Conservation (phyloP, 2,797 vertebrate species). For the Odontamblyopus rebecca region DNA sequence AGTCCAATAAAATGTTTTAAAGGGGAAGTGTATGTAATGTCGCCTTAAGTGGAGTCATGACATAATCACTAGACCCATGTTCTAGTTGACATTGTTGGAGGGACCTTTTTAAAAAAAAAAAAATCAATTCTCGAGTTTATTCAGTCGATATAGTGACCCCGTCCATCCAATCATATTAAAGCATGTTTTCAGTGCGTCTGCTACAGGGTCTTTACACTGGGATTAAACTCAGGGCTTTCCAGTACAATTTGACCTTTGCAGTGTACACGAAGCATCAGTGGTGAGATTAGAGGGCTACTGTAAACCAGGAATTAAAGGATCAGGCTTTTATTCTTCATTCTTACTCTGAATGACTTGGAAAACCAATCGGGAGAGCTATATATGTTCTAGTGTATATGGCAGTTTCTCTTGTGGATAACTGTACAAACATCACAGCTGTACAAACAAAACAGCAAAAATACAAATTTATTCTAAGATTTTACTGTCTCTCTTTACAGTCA, state of each 20-base stretch:
- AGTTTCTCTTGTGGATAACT: neutral
- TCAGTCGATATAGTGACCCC: neutral
- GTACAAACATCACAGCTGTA: neutral
- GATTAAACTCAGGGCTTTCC: conserved; percentile 25
- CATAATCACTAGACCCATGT: neutral
- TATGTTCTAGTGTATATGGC: neutral
- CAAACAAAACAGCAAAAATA: neutral
- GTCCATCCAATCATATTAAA: conserved; percentile 25
- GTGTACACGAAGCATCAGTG: neutral
- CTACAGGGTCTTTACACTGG: conserved; percentile 18
- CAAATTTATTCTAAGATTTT: too few species aligned
- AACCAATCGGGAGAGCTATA: conserved; percentile 1
- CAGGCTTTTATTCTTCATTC: conserved; percentile 6
- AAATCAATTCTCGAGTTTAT: too few species aligned
- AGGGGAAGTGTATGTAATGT: too few species aligned
- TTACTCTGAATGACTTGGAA: neutral
- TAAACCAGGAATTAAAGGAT: conserved; percentile 17
- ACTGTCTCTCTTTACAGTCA: too few species aligned
- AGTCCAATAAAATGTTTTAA: too few species aligned
- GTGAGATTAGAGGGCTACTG: conserved; percentile 17
- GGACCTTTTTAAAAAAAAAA: too few species aligned
- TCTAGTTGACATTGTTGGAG: too few species aligned
- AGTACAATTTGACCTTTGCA: conserved; percentile 36
- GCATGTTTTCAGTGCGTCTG: neutral
- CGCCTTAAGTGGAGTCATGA: neutral